Evolutionary conservation across 2,113 vertebrate genomes (phyloP).

Genomic region (Pomatostomus ruficeps): DNA sequence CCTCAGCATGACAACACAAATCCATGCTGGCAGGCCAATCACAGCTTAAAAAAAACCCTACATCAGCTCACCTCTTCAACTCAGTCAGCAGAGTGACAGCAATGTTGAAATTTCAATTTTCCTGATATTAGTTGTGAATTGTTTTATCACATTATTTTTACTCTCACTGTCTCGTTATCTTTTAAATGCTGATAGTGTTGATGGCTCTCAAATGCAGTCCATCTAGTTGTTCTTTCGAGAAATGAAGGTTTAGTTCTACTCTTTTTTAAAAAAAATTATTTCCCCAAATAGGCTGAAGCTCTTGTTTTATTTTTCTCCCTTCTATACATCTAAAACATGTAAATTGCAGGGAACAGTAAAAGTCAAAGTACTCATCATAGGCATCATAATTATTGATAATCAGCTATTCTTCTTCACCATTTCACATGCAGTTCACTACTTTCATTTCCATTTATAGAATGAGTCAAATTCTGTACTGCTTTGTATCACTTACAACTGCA

Average conservation of each 20-base stretch:
- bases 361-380: conserved; percentile 10
- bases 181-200: conserved; percentile 42
- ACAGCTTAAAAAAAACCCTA: conserved; percentile 55
- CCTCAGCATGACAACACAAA: conserved; percentile 69
- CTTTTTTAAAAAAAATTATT: neutral
- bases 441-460: neutral
- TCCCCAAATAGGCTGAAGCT: neutral
- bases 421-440: neutral
- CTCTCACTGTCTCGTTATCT: neutral
- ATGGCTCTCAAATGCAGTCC: conserved; percentile 27
- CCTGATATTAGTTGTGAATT: conserved; percentile 59
- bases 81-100: conserved; percentile 51
- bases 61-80: conserved; percentile 7
- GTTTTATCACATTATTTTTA: conserved; percentile 59
- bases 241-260: neutral
- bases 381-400: conserved; percentile 39
- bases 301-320: neutral
- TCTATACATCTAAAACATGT: neutral
- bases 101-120: conserved; percentile 53
- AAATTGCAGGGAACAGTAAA: conserved; percentile 17
- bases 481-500: neutral
- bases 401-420: neutral
- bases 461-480: neutral
- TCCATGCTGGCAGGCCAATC: conserved; percentile 69
- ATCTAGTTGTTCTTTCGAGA: neutral